Base-by-base conservation (phyloP, 2,797 vertebrate species). In the Monodelphis domestica region DNA sequence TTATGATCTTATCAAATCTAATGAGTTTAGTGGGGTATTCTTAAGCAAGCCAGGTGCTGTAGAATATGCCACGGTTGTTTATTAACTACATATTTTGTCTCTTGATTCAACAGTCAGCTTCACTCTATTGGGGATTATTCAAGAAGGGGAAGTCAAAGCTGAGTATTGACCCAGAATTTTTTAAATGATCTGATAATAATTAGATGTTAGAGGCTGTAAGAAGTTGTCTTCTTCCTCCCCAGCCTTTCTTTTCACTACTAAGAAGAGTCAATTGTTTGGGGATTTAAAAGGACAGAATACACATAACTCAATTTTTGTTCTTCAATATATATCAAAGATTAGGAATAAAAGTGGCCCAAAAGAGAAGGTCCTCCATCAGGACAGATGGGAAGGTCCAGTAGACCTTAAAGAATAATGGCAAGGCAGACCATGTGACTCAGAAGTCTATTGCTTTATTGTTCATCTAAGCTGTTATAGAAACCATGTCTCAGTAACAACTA, bases 21-120 rank as follows among this genome's bases (percentile, higher is more conserved):
- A 59, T 93, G 56, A 93, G 15, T 51, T 88, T 89, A 84, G 87
- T 29, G 78, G 21, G 21, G 51, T 53, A 91, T 91, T 30, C n/a
- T 90, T 90, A 59, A 53, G 91, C 88, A 93, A 89, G 26, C 24
- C 3, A 88, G 87, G 26, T 57, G n/a, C 57, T 93, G 0, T 93
- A 90, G 84, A 59, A 70, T 38, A 15, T 30, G 55, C 29, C 70
- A 52, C 26, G 93, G 56, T 21, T 53, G 54, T 53, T 93, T 88
- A 78, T 89, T 89, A 88, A 90, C 33, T 57, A 15, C 30, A 29
- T 33, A 38, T 56, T 95, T 93, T 89, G 11, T 94, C 59, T 87
- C 88, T 51, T 10, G 38, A 26, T 70, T 78, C 70, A 26, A 84
- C 21, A 50, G 38, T 38, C 17, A 45, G 78, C 14, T 78, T 17